Evolutionary conservation across 2,888 invertebrate genomes (phyloP), one percentile per base, ranked within the genome.

Genomic region (Emmelina monodactyla): DNA sequence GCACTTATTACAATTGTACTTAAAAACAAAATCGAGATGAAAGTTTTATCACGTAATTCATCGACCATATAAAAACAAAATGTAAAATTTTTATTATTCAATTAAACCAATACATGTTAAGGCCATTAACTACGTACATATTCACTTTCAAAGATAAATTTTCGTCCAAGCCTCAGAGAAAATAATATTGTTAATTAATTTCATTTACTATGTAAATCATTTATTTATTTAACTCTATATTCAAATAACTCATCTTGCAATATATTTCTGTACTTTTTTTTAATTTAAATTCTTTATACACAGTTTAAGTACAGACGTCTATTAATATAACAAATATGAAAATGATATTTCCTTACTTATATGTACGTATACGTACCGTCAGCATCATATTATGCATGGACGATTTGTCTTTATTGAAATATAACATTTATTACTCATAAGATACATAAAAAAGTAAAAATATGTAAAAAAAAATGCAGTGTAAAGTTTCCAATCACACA

Each of bases 301-400:
- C 53, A 46, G 50, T 56, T 71, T 71, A 70, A 69, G 70, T 71
- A 70, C 69, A 51, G 59, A 65, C 9, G 11, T 59, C 58, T 62
- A 65, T 57, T 62, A 62, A 60, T 64, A 42, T 37, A 38, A 37
- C 39, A 38, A 39, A 36, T 36, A 34, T 31, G 36, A 39, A 35
- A 32, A 22, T 35, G 38, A 28, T 32, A 36, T 42, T 25, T 19
- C 5, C 9, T 19, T 25, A 25, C 25, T 25, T 25, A 25, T 25
- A 7, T n/a, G 9, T 25, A 25, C 19, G 5, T 6, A 19, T 25
- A 25, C 3, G 25, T 25, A 25, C 25, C 9, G 25, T 25, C 25
- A 25, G 25, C 25, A 25, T 25, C 25, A 25, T 25, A 7, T 25
- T 25, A 25, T 25, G 4, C n/a, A 7, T n/a, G n/a, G n/a, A n/a